These are phyloP conservation scores for Mechanitis messenoides DNA, from an alignment of 2,888 invertebrate genomes.

Conservation along the genomic window DNA sequence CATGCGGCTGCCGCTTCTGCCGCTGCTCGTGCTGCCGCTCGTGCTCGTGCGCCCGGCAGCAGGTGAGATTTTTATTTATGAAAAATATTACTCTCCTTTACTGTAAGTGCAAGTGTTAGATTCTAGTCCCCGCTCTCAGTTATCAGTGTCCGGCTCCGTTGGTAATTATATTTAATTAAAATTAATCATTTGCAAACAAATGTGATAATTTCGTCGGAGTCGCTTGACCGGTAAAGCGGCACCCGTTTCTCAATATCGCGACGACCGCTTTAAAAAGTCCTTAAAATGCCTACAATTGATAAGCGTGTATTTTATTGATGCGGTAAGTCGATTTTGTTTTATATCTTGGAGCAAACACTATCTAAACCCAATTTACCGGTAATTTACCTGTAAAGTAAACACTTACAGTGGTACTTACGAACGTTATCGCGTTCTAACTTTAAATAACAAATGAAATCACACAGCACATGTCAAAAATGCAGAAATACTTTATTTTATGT, in stretches of 20 bases:
- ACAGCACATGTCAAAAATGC: too few species aligned
- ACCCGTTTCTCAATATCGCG: conserved; percentile 40
- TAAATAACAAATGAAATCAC: too few species aligned
- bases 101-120: not conserved
- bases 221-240: conserved; percentile 46
- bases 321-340: conserved; percentile 29
- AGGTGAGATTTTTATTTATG: conserved; percentile 46
- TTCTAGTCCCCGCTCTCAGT: conserved; percentile 11
- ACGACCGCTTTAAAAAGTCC: conserved; percentile 22
- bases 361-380: conserved; percentile 24
- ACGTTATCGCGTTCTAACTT: too few species aligned
- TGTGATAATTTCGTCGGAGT: conserved; percentile 39
- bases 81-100: not conserved
- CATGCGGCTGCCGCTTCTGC: conserved; percentile 73
- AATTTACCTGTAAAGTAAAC: conserved; percentile 20
- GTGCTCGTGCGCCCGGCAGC: conserved; percentile 70
- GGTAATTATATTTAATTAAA: conserved; percentile 37
- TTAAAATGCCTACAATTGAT: conserved; percentile 26
- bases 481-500: not conserved
- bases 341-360: conserved; percentile 11
- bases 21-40: conserved; percentile 71
- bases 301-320: conserved; percentile 29
- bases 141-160: conserved; percentile 18
- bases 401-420: conserved; percentile 10
- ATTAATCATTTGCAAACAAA: conserved; percentile 39